phyloP scores from a whole-genome alignment of 2,113 vertebrate genomes.

The Crotalus viridis region DNA sequence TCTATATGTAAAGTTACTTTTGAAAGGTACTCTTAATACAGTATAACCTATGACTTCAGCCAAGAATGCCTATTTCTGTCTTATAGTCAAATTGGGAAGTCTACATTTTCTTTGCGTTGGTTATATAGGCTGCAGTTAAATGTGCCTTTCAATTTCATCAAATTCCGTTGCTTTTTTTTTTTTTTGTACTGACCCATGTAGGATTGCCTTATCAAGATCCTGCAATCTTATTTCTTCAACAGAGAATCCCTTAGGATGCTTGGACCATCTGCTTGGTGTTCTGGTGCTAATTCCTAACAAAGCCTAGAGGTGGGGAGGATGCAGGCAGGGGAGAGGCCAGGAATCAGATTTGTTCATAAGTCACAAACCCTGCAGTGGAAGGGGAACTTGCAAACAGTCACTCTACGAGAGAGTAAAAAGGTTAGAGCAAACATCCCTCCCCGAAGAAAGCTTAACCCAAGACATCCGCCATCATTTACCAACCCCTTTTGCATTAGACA shows the following conservation, averaged over 20 bases:
- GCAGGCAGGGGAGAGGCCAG: neutral
- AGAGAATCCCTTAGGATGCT: neutral
- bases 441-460: neutral
- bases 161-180: neutral
- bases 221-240: neutral
- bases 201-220: neutral
- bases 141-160: neutral
- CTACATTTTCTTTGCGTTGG: neutral
- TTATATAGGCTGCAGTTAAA: neutral
- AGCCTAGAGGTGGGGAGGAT: neutral
- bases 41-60: neutral
- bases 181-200: neutral
- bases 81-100: neutral
- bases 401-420: neutral
- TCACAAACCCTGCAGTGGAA: neutral
- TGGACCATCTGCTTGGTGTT: neutral
- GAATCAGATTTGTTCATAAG: neutral
- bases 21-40: too few species aligned
- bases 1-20: neutral
- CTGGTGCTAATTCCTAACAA: neutral
- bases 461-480: neutral
- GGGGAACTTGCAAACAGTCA: neutral
- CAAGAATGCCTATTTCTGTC: neutral
- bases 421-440: neutral
- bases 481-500: conserved; percentile 15